Conservation (phyloP, 2,888 invertebrate species). For the Sinotaia quadrata region DNA sequence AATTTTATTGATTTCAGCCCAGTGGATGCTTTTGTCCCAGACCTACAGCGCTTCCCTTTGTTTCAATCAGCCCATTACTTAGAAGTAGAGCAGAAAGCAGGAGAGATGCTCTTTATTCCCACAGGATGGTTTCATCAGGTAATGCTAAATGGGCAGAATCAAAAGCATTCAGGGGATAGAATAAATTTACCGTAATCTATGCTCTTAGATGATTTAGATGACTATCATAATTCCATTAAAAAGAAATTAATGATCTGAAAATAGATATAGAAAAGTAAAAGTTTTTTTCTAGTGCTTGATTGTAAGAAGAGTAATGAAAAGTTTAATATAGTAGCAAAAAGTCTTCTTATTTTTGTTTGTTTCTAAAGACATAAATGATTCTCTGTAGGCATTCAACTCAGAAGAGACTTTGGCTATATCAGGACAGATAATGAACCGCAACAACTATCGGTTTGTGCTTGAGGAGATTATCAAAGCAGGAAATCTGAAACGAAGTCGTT, state of each 20-base stretch:
- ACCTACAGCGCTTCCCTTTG: not conserved
- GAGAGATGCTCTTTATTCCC: slow-evolving; percentile 70
- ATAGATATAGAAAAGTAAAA: not conserved
- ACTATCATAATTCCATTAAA: not conserved
- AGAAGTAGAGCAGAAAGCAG: slow-evolving; percentile 67
- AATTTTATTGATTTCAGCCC: slow-evolving; percentile 13
- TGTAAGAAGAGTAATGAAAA: too few relatives aligned
- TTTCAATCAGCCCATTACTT: slow-evolving; percentile 47
- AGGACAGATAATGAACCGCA: slow-evolving; percentile 68
- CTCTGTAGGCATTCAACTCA: slow-evolving; percentile 66
- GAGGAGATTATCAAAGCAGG: slow-evolving; percentile 70
- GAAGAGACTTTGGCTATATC: slow-evolving; percentile 70
- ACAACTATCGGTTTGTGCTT: slow-evolving; percentile 65
- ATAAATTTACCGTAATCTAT: too few relatives aligned
- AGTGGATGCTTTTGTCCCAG: slow-evolving; percentile 15
- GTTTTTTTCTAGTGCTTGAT: too few relatives aligned
- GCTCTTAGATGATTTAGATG: too few relatives aligned
- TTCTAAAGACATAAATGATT: too few relatives aligned
- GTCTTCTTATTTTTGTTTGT: too few relatives aligned
- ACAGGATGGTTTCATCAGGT: slow-evolving; percentile 72
- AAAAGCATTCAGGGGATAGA: too few relatives aligned
- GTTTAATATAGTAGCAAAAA: too few relatives aligned
- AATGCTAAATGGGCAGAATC: too few relatives aligned
- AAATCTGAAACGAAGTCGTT: slow-evolving; percentile 50
- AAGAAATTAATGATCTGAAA: not conserved